Base-by-base conservation (phyloP, 2,797 vertebrate genomes). In the Staurois parvus region DNA sequence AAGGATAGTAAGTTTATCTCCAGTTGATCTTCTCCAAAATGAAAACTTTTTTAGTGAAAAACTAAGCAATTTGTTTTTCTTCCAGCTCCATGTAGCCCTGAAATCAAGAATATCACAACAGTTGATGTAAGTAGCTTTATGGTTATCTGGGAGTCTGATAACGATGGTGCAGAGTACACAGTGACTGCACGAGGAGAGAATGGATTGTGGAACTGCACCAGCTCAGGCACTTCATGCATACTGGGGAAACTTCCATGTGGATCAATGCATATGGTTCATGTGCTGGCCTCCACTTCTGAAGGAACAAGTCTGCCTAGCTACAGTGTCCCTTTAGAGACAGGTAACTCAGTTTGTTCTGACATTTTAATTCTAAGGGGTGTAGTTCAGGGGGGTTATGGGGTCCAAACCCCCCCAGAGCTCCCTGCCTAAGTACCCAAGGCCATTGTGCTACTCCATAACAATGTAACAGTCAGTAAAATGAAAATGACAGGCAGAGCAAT, bases 251-350 rank as follows among this genome's bases (percentile, higher is more conserved):
- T 98, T 76, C 94, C 93, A 59, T 99, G 97, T 26, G 97, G 98
- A 85, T 94, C 95, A 10, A 40, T 86, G 70, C 98, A 95, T 79
- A 94, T 96, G 1, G 87, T 98, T 89, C 96, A 90, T 0, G 94
- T 89, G 21, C 87, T 88, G 28, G 97, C 98, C 0, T 91, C 80
- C 68, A 94, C 94, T 1, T 19, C 83, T 2, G 93, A 90, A 0
- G 97, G 97, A 52, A 83, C 74, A 42, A 98, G 98, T 89, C 94
- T 97, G 83, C 95, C 96, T 85, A 98, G 97, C 92, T 98, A 94
- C 94, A 95, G 92, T 0, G 80, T 96, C 11, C 90, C 91, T 29
- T 88, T 97, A 66, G 97, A 98, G 90, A 98, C 96, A 89, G 96
- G 97, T 97, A 67, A 67, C 4, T 42, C 13, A 2, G 0, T 52